Evolutionary conservation across 2,888 invertebrate species (phyloP).

Genomic region (Drosophila tanythrix): DNA sequence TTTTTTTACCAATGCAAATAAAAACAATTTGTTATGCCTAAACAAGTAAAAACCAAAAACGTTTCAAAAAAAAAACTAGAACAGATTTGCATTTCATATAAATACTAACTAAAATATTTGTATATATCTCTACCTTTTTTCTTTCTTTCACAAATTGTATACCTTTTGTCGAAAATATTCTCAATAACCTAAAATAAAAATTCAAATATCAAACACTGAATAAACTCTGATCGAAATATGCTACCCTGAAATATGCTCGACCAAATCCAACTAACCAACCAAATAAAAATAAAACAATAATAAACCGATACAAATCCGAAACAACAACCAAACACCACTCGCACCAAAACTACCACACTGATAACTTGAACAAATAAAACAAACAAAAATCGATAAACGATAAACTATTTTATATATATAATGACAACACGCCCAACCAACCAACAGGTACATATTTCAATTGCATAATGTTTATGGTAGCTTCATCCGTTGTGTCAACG

Average conservation of each 20-base stretch:
- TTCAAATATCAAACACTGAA: slow-evolving; percentile 60
- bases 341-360: slow-evolving; percentile 58
- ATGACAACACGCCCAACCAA: slow-evolving; percentile 84
- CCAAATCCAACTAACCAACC: slow-evolving; percentile 33
- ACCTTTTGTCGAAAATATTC: slow-evolving; percentile 59
- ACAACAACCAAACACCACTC: slow-evolving; percentile 38
- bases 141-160: slow-evolving; percentile 68
- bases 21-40: slow-evolving; percentile 42
- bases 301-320: slow-evolving; percentile 44
- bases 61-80: slow-evolving; percentile 36
- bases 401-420: slow-evolving; percentile 63
- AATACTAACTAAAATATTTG: slow-evolving; percentile 76
- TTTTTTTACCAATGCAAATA: slow-evolving; percentile 37
- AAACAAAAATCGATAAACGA: slow-evolving; percentile 46
- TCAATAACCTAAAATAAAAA: slow-evolving; percentile 44
- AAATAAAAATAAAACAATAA: slow-evolving; percentile 30
- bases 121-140: slow-evolving; percentile 78
- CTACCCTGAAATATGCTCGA: slow-evolving; percentile 74
- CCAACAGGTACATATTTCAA: slow-evolving; percentile 97
- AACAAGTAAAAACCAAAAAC: slow-evolving; percentile 17
- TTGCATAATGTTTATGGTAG: slow-evolving; percentile 99
- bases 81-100: slow-evolving; percentile 58
- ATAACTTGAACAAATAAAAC: slow-evolving; percentile 12
- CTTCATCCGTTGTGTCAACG: slow-evolving; percentile 98
- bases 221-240: slow-evolving; percentile 72